These are phyloP conservation scores for Drosophila parvula DNA, from an alignment of 1,140 invertebrate genomes.

Conservation along the genomic window DNA sequence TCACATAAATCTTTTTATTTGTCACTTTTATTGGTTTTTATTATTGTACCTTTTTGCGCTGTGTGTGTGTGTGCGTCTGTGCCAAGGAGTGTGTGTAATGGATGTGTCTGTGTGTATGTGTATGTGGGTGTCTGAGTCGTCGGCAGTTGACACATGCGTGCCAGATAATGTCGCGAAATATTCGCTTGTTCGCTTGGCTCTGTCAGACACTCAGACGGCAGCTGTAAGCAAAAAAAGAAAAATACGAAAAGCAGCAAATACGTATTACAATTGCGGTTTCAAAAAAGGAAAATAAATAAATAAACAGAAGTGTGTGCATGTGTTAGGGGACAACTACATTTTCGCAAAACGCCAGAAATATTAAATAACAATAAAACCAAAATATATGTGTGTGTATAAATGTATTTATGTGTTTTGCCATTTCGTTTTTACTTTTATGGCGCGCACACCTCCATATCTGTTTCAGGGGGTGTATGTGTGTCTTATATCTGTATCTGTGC, in stretches of 20 bases:
- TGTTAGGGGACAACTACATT: slow-evolving; percentile 66
- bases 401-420: slow-evolving; percentile 71
- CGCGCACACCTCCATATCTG: slow-evolving; percentile 44
- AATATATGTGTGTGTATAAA: slow-evolving; percentile 62
- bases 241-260: slow-evolving; percentile 3
- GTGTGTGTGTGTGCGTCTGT: slow-evolving; percentile 5
- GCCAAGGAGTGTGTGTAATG: slow-evolving; percentile 1
- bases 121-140: slow-evolving; percentile 36
- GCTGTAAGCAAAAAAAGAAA: slow-evolving; percentile 38
- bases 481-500: slow-evolving; percentile 36
- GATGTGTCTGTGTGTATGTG: slow-evolving; percentile 1
- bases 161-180: slow-evolving; percentile 69
- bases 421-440: slow-evolving; percentile 64
- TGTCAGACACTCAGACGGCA: slow-evolving; percentile 55
- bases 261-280: slow-evolving; percentile 55
- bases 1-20: slow-evolving; percentile 82
- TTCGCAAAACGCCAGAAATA: slow-evolving; percentile 74
- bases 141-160: slow-evolving; percentile 77
- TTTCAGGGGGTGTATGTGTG: slow-evolving; percentile 8
- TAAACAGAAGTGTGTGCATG: slow-evolving; percentile 10
- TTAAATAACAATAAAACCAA: slow-evolving; percentile 77
- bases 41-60: slow-evolving; percentile 74
- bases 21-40: slow-evolving; percentile 82
- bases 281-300: slow-evolving; percentile 7
- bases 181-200: slow-evolving; percentile 40